phyloP scores from a whole-genome alignment of 2,797 vertebrate species.

The Peromyscus eremicus region DNA sequence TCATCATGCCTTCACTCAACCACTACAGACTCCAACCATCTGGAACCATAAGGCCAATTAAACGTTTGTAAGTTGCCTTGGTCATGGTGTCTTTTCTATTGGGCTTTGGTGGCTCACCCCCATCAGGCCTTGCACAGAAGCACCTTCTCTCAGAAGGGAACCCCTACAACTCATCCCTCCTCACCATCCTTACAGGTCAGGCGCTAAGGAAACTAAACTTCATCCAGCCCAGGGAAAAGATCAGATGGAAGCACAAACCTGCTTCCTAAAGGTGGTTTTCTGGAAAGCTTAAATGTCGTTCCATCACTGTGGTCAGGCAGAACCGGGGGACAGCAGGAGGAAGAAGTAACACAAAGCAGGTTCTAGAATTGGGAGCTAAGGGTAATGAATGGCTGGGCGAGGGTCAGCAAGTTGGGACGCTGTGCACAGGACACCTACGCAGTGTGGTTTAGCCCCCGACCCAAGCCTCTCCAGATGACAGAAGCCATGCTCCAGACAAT shows the following conservation, averaged over 20 bases:
- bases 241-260: neutral
- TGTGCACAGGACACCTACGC: slow-evolving; percentile 37
- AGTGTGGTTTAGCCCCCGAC: neutral
- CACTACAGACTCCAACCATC: neutral
- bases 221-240: neutral
- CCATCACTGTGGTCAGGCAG: neutral
- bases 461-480: neutral
- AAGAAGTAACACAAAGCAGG: neutral
- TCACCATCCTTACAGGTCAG: neutral
- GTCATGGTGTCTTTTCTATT: neutral
- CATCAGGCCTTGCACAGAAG: neutral
- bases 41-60: neutral
- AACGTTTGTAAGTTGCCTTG: neutral
- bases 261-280: neutral
- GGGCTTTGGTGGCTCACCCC: neutral
- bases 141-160: neutral
- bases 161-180: neutral
- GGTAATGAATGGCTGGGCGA: neutral
- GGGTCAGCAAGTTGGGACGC: slow-evolving; percentile 9
- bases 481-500: neutral
- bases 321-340: neutral
- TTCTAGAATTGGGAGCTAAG: neutral
- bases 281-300: neutral
- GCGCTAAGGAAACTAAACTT: neutral
- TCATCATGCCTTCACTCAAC: neutral